Percentiles rank a stretch among this genome's conserved stretches.
phyloP scores from a whole-genome alignment of 2,888 invertebrate species.

The Biston stratarius region DNA sequence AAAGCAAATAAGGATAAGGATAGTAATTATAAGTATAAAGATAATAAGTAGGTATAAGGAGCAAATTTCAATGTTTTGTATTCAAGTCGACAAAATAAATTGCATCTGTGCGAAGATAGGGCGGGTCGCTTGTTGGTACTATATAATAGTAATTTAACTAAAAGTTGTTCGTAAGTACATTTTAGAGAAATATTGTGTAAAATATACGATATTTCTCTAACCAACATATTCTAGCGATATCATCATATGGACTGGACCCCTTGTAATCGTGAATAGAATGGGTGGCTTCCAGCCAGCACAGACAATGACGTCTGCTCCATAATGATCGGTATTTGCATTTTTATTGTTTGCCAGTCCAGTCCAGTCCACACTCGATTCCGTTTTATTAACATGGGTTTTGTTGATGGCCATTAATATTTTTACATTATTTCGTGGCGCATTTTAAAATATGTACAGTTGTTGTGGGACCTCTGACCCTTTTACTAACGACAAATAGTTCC shows the following conservation, averaged over 20 bases:
- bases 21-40: no score
- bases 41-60: no score
- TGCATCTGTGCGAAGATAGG: no score
- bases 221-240: constrained; percentile 1
- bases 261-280: constrained; percentile 59
- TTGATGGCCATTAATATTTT: constrained; percentile 30
- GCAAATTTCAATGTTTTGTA: no score
- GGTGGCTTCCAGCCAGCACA: constrained; percentile 67
- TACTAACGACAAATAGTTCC: not conserved
- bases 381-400: constrained; percentile 55
- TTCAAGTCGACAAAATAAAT: no score
- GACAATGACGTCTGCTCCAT: constrained; percentile 71
- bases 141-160: no score
- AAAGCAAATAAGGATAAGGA: no score
- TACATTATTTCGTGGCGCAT: constrained; percentile 20
- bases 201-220: not conserved
- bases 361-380: constrained; percentile 52
- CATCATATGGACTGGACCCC: constrained; percentile 50
- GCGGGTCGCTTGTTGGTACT: no score
- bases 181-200: not conserved
- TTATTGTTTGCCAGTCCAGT: constrained; percentile 58
- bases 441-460: constrained; percentile 1
- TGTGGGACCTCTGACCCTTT: not conserved
- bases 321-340: constrained; percentile 77
- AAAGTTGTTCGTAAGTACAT: not conserved